These are phyloP conservation scores for Papilio protenor DNA, from an alignment of 2,888 invertebrate species.

Conservation along the genomic window DNA sequence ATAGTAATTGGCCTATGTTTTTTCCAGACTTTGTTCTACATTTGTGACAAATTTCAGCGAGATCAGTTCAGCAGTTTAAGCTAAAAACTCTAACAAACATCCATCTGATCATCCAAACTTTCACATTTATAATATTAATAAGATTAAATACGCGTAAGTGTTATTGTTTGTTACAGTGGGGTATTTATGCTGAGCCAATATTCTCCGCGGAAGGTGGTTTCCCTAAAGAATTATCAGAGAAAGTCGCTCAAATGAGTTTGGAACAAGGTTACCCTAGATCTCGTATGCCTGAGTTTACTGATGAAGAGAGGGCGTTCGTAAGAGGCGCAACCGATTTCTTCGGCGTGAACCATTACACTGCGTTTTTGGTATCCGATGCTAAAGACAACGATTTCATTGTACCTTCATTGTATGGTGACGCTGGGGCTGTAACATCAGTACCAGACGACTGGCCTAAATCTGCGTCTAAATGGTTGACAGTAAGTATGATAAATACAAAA, in stretches of 20 bases:
- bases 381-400: constrained; percentile 50
- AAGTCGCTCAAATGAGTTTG: constrained; percentile 66
- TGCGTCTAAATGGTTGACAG: constrained; percentile 62
- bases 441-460: constrained; percentile 60
- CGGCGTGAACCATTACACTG: constrained; percentile 88
- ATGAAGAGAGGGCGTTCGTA: constrained; percentile 58
- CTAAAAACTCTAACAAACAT: no score
- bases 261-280: constrained; percentile 59
- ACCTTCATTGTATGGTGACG: constrained; percentile 61
- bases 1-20: no score
- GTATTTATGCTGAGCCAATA: constrained; percentile 78
- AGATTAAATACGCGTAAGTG: no score
- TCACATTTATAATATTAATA: no score
- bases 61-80: no score
- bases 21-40: no score
- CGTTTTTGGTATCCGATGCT: constrained; percentile 58
- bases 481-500: constrained; percentile 50
- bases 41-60: no score
- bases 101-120: no score
- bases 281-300: constrained; percentile 59
- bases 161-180: constrained; percentile 61
- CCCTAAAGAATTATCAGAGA: constrained; percentile 74
- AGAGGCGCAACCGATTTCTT: constrained; percentile 70
- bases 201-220: constrained; percentile 80
- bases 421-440: constrained; percentile 49